Conservation (phyloP, 2,888 invertebrate genomes). For the Acrocera orbiculus region DNA sequence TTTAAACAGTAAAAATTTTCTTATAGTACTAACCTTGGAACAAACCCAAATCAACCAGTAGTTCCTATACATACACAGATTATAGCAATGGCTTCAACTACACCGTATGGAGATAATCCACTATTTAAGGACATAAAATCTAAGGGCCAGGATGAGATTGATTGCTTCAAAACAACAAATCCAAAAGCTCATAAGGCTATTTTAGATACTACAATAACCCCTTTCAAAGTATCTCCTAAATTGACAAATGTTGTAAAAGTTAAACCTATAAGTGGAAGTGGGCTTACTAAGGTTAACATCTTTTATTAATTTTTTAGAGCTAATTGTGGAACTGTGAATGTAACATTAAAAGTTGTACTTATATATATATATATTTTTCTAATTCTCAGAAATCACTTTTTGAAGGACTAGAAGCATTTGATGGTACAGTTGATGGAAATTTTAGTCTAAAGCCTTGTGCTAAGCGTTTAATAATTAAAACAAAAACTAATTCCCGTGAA, state of each 20-base stretch:
- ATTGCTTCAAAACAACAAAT: slow-evolving; percentile 51
- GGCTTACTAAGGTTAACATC: slow-evolving; percentile 17
- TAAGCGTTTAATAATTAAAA: slow-evolving; percentile 56
- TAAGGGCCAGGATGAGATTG: slow-evolving; percentile 34
- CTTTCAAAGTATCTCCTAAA: slow-evolving; percentile 41
- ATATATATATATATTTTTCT: slow-evolving; percentile 3
- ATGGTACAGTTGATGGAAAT: slow-evolving; percentile 42
- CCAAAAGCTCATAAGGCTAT: slow-evolving; percentile 51
- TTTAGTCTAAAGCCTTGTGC: slow-evolving; percentile 42
- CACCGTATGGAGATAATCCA: slow-evolving; percentile 80
- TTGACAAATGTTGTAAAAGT: slow-evolving; percentile 37
- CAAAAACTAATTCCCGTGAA: slow-evolving; percentile 24
- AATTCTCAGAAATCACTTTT: slow-evolving; percentile 54
- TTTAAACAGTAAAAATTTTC: neutral
- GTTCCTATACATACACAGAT: slow-evolving; percentile 52
- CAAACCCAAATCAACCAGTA: slow-evolving; percentile 21
- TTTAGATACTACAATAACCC: slow-evolving; percentile 31
- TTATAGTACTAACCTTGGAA: too few species aligned
- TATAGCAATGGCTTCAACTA: slow-evolving; percentile 51
- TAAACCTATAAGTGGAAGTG: slow-evolving; percentile 23
- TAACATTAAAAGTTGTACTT: too few species aligned
- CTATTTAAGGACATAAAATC: slow-evolving; percentile 56
- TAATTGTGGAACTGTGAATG: too few species aligned
- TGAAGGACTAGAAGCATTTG: slow-evolving; percentile 71
- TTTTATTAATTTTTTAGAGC: neutral